Evolutionary conservation across 2,888 invertebrate species (phyloP).

Genomic region (Nemotelus pantherinus): DNA sequence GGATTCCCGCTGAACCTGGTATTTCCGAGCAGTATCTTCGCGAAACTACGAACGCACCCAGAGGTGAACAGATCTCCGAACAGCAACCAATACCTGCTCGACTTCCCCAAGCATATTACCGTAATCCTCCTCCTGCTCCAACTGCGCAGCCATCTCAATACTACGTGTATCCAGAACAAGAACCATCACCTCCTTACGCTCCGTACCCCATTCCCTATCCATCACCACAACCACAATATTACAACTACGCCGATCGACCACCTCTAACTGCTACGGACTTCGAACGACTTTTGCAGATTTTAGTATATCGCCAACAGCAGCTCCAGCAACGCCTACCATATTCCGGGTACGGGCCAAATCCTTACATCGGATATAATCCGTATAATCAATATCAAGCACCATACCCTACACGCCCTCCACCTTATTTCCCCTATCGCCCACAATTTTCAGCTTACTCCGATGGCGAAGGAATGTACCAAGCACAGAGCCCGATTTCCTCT

Average conservation of each 20-base stretch:
- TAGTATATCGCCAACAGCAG: slow-evolving; percentile 72
- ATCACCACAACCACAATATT: slow-evolving; percentile 60
- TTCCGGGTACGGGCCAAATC: slow-evolving; percentile 54
- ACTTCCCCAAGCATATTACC: slow-evolving; percentile 46
- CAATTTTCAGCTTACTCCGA: slow-evolving; percentile 43
- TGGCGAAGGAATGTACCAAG: slow-evolving; percentile 52
- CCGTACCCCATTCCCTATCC: slow-evolving; percentile 56
- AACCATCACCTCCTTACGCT: slow-evolving; percentile 55
- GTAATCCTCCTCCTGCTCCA: slow-evolving; percentile 32
- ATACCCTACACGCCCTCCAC: slow-evolving; percentile 47
- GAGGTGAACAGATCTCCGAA: slow-evolving; percentile 46
- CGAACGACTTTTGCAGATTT: slow-evolving; percentile 72
- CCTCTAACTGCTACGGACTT: slow-evolving; percentile 78
- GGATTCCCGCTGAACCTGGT: slow-evolving; percentile 61
- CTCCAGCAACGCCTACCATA: slow-evolving; percentile 65
- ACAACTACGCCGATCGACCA: slow-evolving; percentile 72
- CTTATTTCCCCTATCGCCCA: slow-evolving; percentile 45
- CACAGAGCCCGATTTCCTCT: slow-evolving; percentile 52
- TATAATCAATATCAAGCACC: slow-evolving; percentile 20
- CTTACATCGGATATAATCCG: slow-evolving; percentile 44
- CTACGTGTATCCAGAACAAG: slow-evolving; percentile 58
- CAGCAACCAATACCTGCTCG: slow-evolving; percentile 46
- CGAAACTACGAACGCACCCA: slow-evolving; percentile 55
- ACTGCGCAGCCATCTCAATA: slow-evolving; percentile 31
- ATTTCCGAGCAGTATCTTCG: slow-evolving; percentile 55